Base-by-base conservation (phyloP, 2,797 vertebrate species). In the Alauda arvensis region DNA sequence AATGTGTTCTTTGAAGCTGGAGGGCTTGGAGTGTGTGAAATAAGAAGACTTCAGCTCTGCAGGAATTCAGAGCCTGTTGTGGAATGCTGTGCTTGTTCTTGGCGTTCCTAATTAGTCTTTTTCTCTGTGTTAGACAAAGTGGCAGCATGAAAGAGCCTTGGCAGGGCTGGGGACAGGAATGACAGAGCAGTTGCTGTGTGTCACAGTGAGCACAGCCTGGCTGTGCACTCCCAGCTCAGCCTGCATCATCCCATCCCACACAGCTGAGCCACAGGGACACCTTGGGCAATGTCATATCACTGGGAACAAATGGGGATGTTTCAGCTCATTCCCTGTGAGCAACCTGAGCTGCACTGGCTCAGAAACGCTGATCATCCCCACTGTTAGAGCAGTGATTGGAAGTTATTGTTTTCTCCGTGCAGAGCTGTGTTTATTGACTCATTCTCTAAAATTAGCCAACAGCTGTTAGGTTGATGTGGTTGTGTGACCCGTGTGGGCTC, bases 161-260 rank as follows among this genome's bases (percentile, higher is more conserved):
- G 82, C 42, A 46, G 68, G 0, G 2, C 23, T 19, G 62, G 77
- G 77, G 60, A 42, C 31, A 8, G 86, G 56, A 31, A 29, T 28
- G 71, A 81, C 62, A 28, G 29, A 67, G 84, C 91, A 48, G 46
- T 84, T 65, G 65, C 57, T 78, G 14, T 56, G 42, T 80, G 79
- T 85, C 45, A 7, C 56, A 49, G 48, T 15, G 78, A 72, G 8
- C 70, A 21, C 45, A 52, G 52, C 2, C 8, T 25, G 83, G 25
- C 74, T 56, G 25, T 42, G 56, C 33, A 1, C 74, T 80, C 43
- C 77, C 71, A 39, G 25, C 84, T 33, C 52, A 19, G 65, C 8
- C 68, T 66, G 45, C 18, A 8, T 45, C 13, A 3, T 46, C 43
- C 24, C 28, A 1, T 31, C 63, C 70, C 59, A 19, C 51, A 7